These are phyloP conservation scores for Drusus annulatus DNA, from an alignment of 1,140 invertebrate genomes.

Conservation along the genomic window DNA sequence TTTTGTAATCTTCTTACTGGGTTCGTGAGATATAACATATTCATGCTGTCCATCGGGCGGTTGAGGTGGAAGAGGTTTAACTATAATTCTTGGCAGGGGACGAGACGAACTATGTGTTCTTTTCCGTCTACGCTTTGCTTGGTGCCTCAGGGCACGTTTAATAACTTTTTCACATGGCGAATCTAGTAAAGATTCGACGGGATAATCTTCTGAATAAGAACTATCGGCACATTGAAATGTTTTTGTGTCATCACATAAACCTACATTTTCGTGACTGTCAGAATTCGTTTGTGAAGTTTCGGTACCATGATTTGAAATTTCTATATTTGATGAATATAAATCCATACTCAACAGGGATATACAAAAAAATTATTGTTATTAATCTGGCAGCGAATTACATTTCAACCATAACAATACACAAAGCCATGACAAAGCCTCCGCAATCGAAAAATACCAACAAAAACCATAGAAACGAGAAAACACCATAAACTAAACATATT, in stretches of 20 bases:
- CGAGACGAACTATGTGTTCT: constrained; percentile 81
- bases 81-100: constrained; percentile 79
- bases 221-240: constrained; percentile 31
- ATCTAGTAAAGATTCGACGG: constrained; percentile 29
- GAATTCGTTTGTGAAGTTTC: constrained; percentile 42
- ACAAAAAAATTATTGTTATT: constrained; percentile 8
- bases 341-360: constrained; percentile 41
- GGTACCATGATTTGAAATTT: constrained; percentile 31
- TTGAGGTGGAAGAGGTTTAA: constrained; percentile 78
- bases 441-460: constrained; percentile 42
- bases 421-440: constrained; percentile 40
- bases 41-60: constrained; percentile 64
- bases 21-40: constrained; percentile 58
- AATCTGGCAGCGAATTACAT: constrained; percentile 34
- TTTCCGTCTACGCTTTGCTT: constrained; percentile 84
- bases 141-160: constrained; percentile 82
- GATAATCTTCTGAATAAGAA: constrained; percentile 21
- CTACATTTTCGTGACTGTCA: constrained; percentile 41
- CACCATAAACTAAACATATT: background rate
- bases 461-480: constrained; percentile 16
- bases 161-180: constrained; percentile 68
- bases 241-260: constrained; percentile 45
- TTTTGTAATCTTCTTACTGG: constrained; percentile 60
- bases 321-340: constrained; percentile 35
- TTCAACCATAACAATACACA: constrained; percentile 42